Base-by-base conservation (phyloP, 2,113 vertebrate genomes). In the Tenrec ecaudatus region DNA sequence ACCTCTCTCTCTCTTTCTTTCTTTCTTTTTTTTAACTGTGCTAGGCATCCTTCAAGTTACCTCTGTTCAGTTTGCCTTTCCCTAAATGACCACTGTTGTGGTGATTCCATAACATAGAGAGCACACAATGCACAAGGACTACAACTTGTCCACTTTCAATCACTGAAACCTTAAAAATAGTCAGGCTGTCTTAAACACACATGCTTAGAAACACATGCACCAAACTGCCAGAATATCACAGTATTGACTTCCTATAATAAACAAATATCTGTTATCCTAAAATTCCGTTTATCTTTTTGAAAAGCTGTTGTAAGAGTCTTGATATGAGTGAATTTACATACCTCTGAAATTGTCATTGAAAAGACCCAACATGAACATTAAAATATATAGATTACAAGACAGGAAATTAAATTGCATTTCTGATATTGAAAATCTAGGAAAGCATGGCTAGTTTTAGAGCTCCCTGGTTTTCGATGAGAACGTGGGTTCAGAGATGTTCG, bases 241-340 rank as follows among this genome's bases (percentile, higher is more conserved):
- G 22, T 16, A 40, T 85, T 77, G 69, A 92, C 95, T 95, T 62
- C 66, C 71, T 90, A 40, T 94, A 90, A 92, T 81, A 95, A 95
- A 68, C 69, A 90, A 96, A 40, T 17, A 53, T 96, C 96, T 95
- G 93, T 93, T 87, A 93, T 78, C 60, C 90, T 91, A 57, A 97
- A 66, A 91, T 93, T 62, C 19, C 82, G 79, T 82, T 97, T 95
- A 58, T 93, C 94, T 97, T 96, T 82, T 95, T 90, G 95, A 89
- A 96, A 93, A 78, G 77, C 84, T 91, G 5, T 58, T 85, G 31
- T 31, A 80, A 7, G n/a, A 95, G 71, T 75, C 68, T 91, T 25
- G 86, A 69, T 53, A 33, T n/a, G 20, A 88, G 88, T 78, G 62
- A 58, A 91, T 96, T 88, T 97, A 58, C 90, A 86, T 38, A 80